Evolutionary conservation across 2,113 vertebrate species (phyloP).

Genomic region (Oreochromis tanganicae): DNA sequence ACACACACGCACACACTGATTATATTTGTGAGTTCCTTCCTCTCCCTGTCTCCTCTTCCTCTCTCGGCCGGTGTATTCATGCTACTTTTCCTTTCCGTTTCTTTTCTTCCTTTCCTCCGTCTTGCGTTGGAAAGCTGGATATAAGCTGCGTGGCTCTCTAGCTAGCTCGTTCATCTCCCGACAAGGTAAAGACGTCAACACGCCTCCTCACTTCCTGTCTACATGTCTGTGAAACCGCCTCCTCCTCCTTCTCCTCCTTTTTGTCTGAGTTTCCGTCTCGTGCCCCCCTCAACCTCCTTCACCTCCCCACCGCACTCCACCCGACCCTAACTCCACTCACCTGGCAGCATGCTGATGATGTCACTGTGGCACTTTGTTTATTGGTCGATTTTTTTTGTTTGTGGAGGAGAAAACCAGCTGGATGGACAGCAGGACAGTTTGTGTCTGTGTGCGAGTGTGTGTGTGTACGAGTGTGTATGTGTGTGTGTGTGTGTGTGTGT

Average conservation of each 20-base stretch:
- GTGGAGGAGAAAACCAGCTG: not conserved
- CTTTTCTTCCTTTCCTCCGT: constrained; percentile 25
- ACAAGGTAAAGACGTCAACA: constrained; percentile 73
- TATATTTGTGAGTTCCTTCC: not conserved
- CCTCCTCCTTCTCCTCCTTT: not conserved
- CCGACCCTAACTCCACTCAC: not conserved
- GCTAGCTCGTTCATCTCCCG: constrained; percentile 82
- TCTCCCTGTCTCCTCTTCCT: not conserved
- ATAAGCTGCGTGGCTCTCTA: constrained; percentile 80
- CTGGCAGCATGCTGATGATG: constrained; percentile 47
- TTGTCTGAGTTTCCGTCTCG: constrained; percentile 14
- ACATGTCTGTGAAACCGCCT: constrained; percentile 29
- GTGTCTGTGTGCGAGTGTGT: not conserved
- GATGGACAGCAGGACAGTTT: not conserved
- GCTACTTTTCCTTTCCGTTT: constrained; percentile 37
- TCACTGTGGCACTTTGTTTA: constrained; percentile 17
- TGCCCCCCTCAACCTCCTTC: not conserved
- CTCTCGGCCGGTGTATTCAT: constrained; percentile 49
- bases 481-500: not conserved
- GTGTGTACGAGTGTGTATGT: not conserved
- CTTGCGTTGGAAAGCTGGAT: constrained; percentile 72
- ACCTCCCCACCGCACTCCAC: not conserved
- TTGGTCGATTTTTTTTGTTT: not conserved
- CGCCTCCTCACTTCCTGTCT: constrained; percentile 15
- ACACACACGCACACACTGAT: not conserved